phyloP scores from a whole-genome alignment of 2,797 vertebrate species.

The Fistularia commersonii region DNA sequence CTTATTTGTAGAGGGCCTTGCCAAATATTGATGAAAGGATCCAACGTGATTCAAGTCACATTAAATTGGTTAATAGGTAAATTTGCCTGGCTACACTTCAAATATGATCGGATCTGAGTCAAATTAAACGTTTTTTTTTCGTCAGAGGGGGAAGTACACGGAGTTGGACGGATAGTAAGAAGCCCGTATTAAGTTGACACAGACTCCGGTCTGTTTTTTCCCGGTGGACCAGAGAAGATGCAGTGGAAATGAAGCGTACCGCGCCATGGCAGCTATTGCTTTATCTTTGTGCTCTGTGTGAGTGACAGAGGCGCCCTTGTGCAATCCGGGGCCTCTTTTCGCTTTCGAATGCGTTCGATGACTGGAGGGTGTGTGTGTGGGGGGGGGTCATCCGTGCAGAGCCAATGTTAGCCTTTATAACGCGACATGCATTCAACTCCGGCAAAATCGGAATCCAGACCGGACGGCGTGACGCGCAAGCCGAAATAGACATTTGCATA shows the following conservation, averaged over 20 bases:
- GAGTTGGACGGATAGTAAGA: slow-evolving; percentile 26
- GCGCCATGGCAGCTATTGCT: slow-evolving; percentile 44
- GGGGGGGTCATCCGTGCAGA: too few species aligned
- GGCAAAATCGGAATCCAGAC: too few species aligned
- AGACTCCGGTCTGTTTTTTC: slow-evolving; percentile 71
- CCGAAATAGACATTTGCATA: too few species aligned
- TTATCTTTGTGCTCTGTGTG: slow-evolving; percentile 36
- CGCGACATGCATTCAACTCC: too few species aligned
- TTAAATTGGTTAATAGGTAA: slow-evolving; percentile 11
- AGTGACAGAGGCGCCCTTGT: slow-evolving; percentile 42
- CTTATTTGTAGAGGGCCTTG: slow-evolving; percentile 8
- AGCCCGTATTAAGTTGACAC: slow-evolving; percentile 50
- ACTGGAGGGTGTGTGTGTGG: too few species aligned
- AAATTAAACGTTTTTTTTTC: too few species aligned
- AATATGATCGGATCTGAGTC: slow-evolving; percentile 6
- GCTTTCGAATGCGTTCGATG: too few species aligned
- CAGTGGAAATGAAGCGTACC: slow-evolving; percentile 64
- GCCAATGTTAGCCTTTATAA: too few species aligned
- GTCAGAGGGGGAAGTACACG: slow-evolving; percentile 2
- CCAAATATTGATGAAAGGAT: slow-evolving; percentile 12
- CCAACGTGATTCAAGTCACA: slow-evolving; percentile 11
- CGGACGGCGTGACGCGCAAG: too few species aligned
- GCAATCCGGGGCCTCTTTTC: too few species aligned
- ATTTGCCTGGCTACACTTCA: slow-evolving; percentile 9
- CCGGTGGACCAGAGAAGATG: slow-evolving; percentile 75